Evolutionary conservation across 2,113 vertebrate species (phyloP), one percentile per base, ranked within the genome.

Genomic region (Stegastes partitus): DNA sequence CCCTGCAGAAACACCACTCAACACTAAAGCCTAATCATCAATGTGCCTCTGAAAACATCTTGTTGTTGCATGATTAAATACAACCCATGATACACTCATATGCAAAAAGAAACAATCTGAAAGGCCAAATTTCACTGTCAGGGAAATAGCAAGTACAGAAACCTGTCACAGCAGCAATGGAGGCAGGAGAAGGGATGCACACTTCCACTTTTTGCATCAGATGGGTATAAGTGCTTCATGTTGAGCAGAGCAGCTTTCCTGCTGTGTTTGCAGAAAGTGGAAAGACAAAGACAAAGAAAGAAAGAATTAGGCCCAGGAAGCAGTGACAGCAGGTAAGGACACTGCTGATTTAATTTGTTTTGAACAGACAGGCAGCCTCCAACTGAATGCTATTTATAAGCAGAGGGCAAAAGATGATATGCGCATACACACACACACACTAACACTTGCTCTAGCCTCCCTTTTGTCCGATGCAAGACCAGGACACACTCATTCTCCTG

Each of bases 341-440:
- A 54, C 57, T 55, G 63, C 84, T 79, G 76, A 76, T 49, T 83
- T 83, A 68, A 86, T 86, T 73, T 77, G 57, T 77, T 80, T 73
- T 69, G 51, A 80, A 59, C 19, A 73, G 62, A 77, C 72, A 53
- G 42, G 54, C 66, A 57, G 75, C 68, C 45, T 81, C 66, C 28
- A 28, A 44, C 59, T 61, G 14, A 62, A 64, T 31, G 28, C 74
- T 82, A 79, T 86, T 82, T 71, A 75, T 82, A 86, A 72, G 26
- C 37, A 55, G n/a, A 86, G 75, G 69, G 65, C 55, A 70, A 78
- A 51, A 51, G 68, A 68, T 67, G 37, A 80, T 47, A 47, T 18
- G 1, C 45, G 16, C 68, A 31, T 28, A 28, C 22, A 22, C 45
- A 53, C 25, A 25, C 42, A 34, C 23, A 44, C 53, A 49, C 51